Percentiles rank a stretch among this genome's conserved stretches.
phyloP scores from a whole-genome alignment of 1,140 invertebrate genomes.

The Eueides isabella region DNA sequence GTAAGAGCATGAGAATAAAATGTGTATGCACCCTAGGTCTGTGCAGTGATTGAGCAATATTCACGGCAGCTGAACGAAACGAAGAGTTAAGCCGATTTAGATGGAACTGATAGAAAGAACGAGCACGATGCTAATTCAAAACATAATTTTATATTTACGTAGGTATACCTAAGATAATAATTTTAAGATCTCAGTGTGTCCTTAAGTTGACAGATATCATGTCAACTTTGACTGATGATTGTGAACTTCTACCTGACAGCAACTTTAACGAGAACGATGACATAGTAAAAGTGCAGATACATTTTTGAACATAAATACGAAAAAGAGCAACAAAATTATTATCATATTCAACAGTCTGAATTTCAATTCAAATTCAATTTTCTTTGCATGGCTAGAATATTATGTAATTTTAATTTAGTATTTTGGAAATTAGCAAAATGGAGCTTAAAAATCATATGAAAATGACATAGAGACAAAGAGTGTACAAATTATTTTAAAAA shows the following conservation, averaged over 20 bases:
- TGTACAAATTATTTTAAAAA: too few relatives aligned
- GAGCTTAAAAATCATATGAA: too few relatives aligned
- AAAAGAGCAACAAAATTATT: too few relatives aligned
- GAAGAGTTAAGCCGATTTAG: constrained; percentile 73
- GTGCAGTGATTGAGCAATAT: constrained; percentile 30
- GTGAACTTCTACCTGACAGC: background rate
- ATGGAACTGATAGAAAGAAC: constrained; percentile 63
- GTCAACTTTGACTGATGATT: constrained; percentile 37
- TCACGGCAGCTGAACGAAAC: constrained; percentile 36
- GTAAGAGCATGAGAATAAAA: constrained; percentile 17
- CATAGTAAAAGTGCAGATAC: background rate
- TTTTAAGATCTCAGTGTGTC: constrained; percentile 53
- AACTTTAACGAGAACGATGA: background rate
- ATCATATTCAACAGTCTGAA: too few relatives aligned
- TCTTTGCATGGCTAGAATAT: too few relatives aligned
- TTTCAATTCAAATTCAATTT: too few relatives aligned
- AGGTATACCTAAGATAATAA: constrained; percentile 47
- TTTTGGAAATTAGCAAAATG: too few relatives aligned
- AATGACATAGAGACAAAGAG: too few relatives aligned
- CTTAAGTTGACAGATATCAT: constrained; percentile 49
- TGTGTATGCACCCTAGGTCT: constrained; percentile 15
- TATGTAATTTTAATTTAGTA: too few relatives aligned
- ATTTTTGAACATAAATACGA: background rate
- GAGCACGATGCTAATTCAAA: constrained; percentile 69
- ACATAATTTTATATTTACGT: constrained; percentile 59